Percentiles rank a stretch among this genome's conserved stretches.
These are phyloP conservation scores for Meliscaeva auricollis DNA, from an alignment of 2,888 invertebrate species.

Conservation along the genomic window DNA sequence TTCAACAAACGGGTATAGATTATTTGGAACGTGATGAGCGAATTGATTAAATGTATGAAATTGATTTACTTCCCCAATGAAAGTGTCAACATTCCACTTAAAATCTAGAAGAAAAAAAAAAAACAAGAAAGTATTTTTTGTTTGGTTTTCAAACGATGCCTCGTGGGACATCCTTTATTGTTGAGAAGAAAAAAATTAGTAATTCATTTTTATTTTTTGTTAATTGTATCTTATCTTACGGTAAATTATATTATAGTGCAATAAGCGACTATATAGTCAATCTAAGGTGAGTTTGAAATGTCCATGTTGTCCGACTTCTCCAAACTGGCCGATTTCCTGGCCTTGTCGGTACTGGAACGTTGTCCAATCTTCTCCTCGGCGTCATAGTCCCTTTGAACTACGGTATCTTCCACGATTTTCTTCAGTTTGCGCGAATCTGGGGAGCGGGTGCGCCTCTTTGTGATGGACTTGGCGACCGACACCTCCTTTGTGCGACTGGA, in stretches of 20 bases:
- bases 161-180: constrained; percentile 6
- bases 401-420: constrained; percentile 80
- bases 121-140: constrained; percentile 11
- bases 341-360: constrained; percentile 85
- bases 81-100: neutral
- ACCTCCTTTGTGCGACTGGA: constrained; percentile 84
- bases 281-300: constrained; percentile 91
- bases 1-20: too few species aligned
- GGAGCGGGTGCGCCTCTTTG: constrained; percentile 82
- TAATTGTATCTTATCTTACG: constrained; percentile 57
- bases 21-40: too few species aligned
- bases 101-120: constrained; percentile 4
- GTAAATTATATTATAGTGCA: constrained; percentile 4
- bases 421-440: constrained; percentile 82
- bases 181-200: constrained; percentile 26
- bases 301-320: constrained; percentile 90
- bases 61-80: neutral
- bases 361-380: constrained; percentile 81
- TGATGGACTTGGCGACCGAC: constrained; percentile 79
- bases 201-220: constrained; percentile 24
- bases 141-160: constrained; percentile 13
- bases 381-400: constrained; percentile 81
- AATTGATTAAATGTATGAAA: too few species aligned
- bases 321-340: constrained; percentile 84
- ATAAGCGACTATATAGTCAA: neutral